phyloP scores from a whole-genome alignment of 1,140 invertebrate genomes.

The Gryllus bimaculatus region DNA sequence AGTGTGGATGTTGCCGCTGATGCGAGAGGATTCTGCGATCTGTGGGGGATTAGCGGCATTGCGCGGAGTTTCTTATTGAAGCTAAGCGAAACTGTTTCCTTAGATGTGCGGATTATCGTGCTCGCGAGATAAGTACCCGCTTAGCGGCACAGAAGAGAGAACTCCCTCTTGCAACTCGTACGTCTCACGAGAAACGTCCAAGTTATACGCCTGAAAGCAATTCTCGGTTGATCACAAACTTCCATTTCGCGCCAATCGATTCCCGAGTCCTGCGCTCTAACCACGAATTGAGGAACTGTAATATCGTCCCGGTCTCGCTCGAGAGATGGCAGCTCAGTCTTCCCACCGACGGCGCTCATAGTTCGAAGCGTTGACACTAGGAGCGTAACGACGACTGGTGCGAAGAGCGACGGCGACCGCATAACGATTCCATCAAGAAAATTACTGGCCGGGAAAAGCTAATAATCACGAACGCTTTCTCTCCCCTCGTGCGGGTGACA shows the following conservation, averaged over 20 bases:
- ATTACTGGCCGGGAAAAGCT: conserved; percentile 23
- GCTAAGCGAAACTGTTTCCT: not conserved
- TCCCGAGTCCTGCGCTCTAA: not conserved
- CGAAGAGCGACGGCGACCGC: not conserved
- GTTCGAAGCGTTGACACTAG: not conserved
- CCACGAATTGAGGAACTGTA: not conserved
- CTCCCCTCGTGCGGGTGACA: conserved; percentile 33
- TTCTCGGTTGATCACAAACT: not conserved
- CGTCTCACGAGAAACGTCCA: not conserved
- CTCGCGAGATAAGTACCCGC: too few species aligned
- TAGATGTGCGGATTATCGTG: too few species aligned
- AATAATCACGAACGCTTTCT: conserved; percentile 27
- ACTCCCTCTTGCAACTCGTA: not conserved
- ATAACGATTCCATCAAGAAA: conserved; percentile 22
- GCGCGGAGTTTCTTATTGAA: not conserved
- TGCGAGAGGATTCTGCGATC: not conserved
- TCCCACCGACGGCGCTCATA: not conserved
- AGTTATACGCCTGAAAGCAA: not conserved
- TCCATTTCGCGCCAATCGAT: not conserved
- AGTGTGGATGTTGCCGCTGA: not conserved
- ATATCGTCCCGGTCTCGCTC: not conserved
- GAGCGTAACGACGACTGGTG: not conserved
- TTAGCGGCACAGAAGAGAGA: not conserved
- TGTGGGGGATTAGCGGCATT: not conserved
- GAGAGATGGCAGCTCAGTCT: not conserved